Percentiles rank a stretch among this genome's conserved stretches.
Conservation (phyloP, 1,140 invertebrate genomes). For the Cotesia glomerata region DNA sequence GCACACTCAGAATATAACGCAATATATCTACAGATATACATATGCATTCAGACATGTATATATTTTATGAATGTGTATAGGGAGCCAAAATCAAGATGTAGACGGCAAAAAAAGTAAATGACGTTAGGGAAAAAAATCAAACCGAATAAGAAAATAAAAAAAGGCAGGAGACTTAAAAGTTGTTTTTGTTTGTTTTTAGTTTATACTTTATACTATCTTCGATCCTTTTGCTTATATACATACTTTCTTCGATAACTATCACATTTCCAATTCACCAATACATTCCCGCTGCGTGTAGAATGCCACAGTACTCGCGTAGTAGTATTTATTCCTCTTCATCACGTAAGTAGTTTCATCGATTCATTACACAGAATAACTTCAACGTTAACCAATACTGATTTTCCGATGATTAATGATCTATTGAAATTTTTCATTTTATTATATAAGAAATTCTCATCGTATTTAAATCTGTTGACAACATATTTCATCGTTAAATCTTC, state of each 20-base stretch:
- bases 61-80: too few relatives aligned
- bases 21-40: too few relatives aligned
- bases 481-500: not conserved
- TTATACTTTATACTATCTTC: not conserved
- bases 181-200: not conserved
- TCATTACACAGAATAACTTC: slow-evolving; percentile 1
- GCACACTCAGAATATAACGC: not conserved
- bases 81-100: not conserved
- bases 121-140: not conserved
- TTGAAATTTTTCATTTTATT: not conserved
- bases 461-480: not conserved
- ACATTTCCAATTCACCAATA: not conserved
- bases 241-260: slow-evolving; percentile 1
- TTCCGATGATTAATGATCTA: slow-evolving; percentile 14
- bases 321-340: not conserved
- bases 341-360: not conserved
- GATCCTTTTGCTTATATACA: not conserved
- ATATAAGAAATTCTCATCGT: not conserved
- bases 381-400: not conserved
- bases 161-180: not conserved
- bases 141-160: not conserved
- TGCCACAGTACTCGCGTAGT: not conserved
- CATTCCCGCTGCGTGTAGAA: not conserved
- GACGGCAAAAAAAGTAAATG: not conserved
- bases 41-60: too few relatives aligned